Evolutionary conservation across 2,888 invertebrate genomes (phyloP).

Genomic region (Cancer borealis): DNA sequence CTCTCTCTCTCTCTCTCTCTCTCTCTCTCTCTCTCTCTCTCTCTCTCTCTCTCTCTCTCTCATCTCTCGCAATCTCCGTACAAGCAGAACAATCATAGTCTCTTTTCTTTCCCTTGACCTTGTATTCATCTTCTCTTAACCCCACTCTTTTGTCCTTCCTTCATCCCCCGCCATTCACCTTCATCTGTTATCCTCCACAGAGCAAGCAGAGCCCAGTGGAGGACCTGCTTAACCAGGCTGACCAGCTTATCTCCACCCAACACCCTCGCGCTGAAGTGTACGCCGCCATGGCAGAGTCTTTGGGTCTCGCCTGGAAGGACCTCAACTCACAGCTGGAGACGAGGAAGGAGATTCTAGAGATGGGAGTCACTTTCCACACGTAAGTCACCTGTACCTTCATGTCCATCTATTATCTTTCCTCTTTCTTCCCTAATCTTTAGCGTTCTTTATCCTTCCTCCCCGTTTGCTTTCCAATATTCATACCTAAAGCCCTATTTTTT

Average conservation of each 20-base stretch:
- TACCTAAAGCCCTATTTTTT: no score
- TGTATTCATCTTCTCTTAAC: not conserved
- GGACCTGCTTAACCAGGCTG: constrained; percentile 91
- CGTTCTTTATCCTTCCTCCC: no score
- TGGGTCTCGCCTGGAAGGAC: constrained; percentile 87
- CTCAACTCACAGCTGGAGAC: constrained; percentile 89
- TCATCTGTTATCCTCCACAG: constrained; percentile 80
- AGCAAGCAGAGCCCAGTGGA: constrained; percentile 93
- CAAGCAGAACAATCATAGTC: no score
- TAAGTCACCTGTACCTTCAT: constrained; percentile 78
- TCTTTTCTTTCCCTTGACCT: no score
- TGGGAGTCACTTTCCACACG: constrained; percentile 89
- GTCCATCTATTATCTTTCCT: no score
- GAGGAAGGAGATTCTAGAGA: constrained; percentile 87
- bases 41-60: not conserved
- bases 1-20: constrained; percentile 40
- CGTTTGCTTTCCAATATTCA: no score
- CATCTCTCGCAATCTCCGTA: no score
- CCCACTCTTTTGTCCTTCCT: not conserved
- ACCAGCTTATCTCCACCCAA: constrained; percentile 89
- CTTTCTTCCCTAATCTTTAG: no score
- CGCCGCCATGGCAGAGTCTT: constrained; percentile 90
- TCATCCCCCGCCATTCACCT: not conserved
- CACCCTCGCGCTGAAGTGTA: constrained; percentile 87
- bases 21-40: constrained; percentile 17